Conservation (phyloP, 2,888 invertebrate genomes). For the Hyles lineata region DNA sequence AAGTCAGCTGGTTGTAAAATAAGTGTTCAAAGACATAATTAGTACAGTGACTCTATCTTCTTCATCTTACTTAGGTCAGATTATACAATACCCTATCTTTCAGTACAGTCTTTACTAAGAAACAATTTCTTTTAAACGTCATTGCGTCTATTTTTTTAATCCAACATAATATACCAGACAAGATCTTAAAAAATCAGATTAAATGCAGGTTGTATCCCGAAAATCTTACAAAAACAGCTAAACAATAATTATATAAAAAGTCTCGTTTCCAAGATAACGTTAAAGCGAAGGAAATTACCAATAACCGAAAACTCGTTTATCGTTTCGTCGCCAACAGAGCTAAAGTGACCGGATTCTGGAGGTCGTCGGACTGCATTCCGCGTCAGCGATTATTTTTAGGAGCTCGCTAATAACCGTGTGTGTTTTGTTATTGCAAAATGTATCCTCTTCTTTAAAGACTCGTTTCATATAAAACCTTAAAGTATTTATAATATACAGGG, state of each 20-base stretch:
- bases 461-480: neutral
- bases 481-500: too few species aligned
- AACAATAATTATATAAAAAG: neutral
- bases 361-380: conserved; percentile 68
- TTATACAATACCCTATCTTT: too few species aligned
- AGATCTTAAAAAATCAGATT: neutral
- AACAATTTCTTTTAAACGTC: too few species aligned
- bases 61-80: too few species aligned
- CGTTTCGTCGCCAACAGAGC: conserved; percentile 34
- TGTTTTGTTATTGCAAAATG: conserved; percentile 23
- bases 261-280: neutral
- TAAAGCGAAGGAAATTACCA: conserved; percentile 35
- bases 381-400: conserved; percentile 61
- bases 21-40: too few species aligned
- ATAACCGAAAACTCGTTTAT: conserved; percentile 47
- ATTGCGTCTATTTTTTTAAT: too few species aligned
- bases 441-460: conserved; percentile 4
- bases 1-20: too few species aligned
- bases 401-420: conserved; percentile 50
- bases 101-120: too few species aligned
- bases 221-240: neutral
- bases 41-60: too few species aligned
- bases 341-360: conserved; percentile 55
- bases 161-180: too few species aligned
- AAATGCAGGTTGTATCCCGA: neutral